These are phyloP conservation scores for Drosophila baimaii DNA, from an alignment of 1,140 invertebrate species.

Conservation along the genomic window DNA sequence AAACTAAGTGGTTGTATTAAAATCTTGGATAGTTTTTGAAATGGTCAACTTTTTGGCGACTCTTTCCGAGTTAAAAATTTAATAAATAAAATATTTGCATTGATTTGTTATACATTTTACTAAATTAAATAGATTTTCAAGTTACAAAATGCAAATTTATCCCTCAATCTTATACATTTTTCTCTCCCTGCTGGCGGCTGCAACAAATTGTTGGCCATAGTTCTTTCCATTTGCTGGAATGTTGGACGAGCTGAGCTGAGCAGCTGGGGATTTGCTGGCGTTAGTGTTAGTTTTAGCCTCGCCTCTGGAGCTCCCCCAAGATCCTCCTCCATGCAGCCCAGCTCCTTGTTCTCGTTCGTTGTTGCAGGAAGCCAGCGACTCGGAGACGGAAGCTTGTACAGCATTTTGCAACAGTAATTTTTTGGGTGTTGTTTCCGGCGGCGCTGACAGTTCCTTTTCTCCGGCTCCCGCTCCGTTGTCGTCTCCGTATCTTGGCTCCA, in stretches of 20 bases:
- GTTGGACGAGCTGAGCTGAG: constrained; percentile 55
- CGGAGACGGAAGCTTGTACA: constrained; percentile 75
- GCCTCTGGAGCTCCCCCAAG: not conserved
- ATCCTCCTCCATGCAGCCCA: too few relatives aligned
- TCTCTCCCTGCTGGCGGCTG: constrained; percentile 8
- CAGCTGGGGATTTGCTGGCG: constrained; percentile 72
- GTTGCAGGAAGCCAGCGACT: constrained; percentile 66
- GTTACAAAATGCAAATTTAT: not conserved
- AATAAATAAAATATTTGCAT: too few relatives aligned
- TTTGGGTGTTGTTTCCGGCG: constrained; percentile 81
- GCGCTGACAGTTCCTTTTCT: constrained; percentile 66
- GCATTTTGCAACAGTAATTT: constrained; percentile 82
- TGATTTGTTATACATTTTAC: rapidly evolving
- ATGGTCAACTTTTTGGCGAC: not conserved
- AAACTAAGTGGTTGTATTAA: not conserved
- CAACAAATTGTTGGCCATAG: constrained; percentile 79
- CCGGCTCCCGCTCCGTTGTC: not conserved
- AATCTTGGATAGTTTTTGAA: not conserved
- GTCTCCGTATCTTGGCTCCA: constrained; percentile 24
- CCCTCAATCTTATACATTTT: not conserved
- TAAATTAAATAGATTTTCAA: too few relatives aligned
- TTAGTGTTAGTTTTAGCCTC: constrained; percentile 52
- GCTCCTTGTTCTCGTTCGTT: constrained; percentile 52
- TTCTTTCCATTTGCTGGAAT: constrained; percentile 64
- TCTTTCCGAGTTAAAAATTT: too few relatives aligned